These are phyloP conservation scores for Monodelphis domestica DNA, from an alignment of 2,797 vertebrate species.

Conservation along the genomic window DNA sequence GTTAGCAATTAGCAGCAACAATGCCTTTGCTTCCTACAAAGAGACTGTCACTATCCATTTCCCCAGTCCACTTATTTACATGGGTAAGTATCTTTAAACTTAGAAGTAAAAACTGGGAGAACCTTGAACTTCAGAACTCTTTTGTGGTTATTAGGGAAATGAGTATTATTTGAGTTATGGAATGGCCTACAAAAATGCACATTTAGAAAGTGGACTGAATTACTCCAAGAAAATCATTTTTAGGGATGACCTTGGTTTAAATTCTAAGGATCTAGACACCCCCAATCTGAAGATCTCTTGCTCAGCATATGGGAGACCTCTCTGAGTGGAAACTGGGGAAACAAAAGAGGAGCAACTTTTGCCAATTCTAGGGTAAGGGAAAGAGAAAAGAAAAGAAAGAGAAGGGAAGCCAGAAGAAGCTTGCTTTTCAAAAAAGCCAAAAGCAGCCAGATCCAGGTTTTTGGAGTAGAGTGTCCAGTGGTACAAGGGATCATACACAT, in stretches of 20 bases:
- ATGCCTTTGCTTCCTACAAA: background rate
- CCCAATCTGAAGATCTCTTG: background rate
- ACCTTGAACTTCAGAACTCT: background rate
- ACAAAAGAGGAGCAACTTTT: background rate
- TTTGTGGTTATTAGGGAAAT: no score
- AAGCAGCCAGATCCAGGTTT: background rate
- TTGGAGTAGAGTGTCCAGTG: background rate
- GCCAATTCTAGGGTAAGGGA: background rate
- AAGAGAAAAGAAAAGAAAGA: background rate
- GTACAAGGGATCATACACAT: background rate
- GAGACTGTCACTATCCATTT: background rate
- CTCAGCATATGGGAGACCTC: background rate
- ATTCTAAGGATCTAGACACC: background rate
- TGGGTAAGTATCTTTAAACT: background rate
- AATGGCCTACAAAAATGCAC: background rate
- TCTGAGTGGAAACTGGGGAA: background rate
- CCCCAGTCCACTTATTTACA: background rate
- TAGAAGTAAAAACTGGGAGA: background rate
- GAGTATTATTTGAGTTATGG: background rate
- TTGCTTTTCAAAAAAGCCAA: constrained; percentile 3
- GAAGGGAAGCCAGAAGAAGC: background rate
- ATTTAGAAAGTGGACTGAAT: background rate
- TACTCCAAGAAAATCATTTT: background rate
- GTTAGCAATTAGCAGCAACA: background rate
- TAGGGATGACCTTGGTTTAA: background rate